Conservation (phyloP, 2,113 vertebrate genomes). For the Daboia siamensis region DNA sequence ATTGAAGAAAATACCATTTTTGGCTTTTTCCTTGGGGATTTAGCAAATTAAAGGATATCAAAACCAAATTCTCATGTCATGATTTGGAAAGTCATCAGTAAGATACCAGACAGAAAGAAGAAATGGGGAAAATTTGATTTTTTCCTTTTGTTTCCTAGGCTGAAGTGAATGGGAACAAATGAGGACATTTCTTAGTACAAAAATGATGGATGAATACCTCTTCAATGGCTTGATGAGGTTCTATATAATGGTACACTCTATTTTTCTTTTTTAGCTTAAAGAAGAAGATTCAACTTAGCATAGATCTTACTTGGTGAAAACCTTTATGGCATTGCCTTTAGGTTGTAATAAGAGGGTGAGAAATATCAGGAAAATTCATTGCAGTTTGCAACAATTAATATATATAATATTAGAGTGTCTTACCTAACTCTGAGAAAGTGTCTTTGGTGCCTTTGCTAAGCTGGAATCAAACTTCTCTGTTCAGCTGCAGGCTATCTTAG, state of each 20-base stretch:
- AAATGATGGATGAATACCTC: background rate
- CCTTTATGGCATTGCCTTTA: background rate
- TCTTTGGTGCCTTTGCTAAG: background rate
- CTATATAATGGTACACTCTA: background rate
- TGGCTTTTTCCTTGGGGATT: background rate
- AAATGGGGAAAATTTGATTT: background rate
- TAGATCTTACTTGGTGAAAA: background rate
- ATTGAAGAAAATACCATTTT: background rate
- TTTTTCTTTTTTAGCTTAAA: background rate
- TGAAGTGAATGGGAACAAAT: background rate
- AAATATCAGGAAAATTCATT: background rate
- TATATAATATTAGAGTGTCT: background rate
- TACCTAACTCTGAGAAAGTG: background rate
- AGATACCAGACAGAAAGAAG: background rate
- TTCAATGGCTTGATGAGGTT: background rate
- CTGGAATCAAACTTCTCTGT: background rate
- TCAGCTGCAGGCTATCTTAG: background rate
- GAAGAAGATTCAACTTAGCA: background rate
- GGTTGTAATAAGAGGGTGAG: background rate
- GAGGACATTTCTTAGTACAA: background rate
- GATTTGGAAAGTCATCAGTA: background rate
- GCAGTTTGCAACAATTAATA: background rate
- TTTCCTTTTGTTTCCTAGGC: background rate
- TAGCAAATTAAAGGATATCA: background rate
- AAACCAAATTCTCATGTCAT: background rate